Conservation (phyloP, 2,888 invertebrate genomes). For the Chymomyza procnemis region DNA sequence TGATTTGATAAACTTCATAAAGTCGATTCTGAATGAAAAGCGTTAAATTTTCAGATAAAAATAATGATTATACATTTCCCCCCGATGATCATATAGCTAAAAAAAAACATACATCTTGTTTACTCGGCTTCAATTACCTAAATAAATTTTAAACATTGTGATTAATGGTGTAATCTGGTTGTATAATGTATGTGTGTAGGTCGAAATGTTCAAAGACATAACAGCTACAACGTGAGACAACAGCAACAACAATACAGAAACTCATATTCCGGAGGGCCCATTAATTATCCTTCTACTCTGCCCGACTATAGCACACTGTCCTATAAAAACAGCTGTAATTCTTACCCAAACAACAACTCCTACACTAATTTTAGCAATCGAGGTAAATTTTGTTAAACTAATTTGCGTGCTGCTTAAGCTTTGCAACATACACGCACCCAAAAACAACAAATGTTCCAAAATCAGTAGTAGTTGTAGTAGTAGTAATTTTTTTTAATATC, state of each 20-base stretch:
- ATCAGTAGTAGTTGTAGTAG: neutral
- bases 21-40: too few relatives aligned
- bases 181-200: constrained; percentile 49
- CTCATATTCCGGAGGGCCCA: constrained; percentile 72
- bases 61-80: too few relatives aligned
- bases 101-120: too few relatives aligned
- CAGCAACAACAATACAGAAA: constrained; percentile 74
- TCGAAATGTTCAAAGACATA: constrained; percentile 56
- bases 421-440: constrained; percentile 8
- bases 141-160: neutral
- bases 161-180: neutral
- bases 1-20: too few relatives aligned
- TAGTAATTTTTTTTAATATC: neutral
- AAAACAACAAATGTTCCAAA: neutral
- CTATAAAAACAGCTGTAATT: constrained; percentile 36
- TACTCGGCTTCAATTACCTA: too few relatives aligned
- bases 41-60: too few relatives aligned
- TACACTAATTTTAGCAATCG: constrained; percentile 50
- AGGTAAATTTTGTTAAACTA: constrained; percentile 54
- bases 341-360: constrained; percentile 31
- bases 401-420: constrained; percentile 24
- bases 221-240: constrained; percentile 48
- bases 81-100: too few relatives aligned
- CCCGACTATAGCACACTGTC: constrained; percentile 62
- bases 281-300: constrained; percentile 54